Conservation (phyloP, 2,888 invertebrate genomes). For the Aproaerema taeniolella region DNA sequence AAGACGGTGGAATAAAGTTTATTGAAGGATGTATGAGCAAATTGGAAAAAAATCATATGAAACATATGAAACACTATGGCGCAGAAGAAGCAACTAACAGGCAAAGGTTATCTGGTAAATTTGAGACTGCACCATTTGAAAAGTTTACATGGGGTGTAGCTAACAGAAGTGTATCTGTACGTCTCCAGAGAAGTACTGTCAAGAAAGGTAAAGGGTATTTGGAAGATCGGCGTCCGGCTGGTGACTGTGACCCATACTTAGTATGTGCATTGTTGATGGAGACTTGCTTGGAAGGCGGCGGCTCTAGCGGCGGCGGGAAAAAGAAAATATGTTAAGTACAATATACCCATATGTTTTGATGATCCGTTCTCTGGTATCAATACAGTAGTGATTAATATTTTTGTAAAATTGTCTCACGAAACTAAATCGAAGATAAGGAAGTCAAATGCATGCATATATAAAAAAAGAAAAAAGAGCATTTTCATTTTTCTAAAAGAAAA, state of each 20-base stretch:
- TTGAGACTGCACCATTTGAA: constrained; percentile 96
- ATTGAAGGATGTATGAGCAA: constrained; percentile 95
- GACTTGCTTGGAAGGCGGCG: constrained; percentile 41
- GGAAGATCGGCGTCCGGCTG: constrained; percentile 94
- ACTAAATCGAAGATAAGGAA: too few relatives aligned
- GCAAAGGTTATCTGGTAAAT: constrained; percentile 93
- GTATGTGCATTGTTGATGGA: constrained; percentile 73
- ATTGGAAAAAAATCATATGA: constrained; percentile 90
- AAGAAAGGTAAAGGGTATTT: constrained; percentile 94
- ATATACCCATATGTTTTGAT: too few relatives aligned
- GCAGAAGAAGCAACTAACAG: constrained; percentile 94
- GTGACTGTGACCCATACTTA: constrained; percentile 92
- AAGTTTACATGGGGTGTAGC: constrained; percentile 94
- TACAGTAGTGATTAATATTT: too few relatives aligned
- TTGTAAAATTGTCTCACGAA: too few relatives aligned
- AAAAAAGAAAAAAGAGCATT: too few relatives aligned
- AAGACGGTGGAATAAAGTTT: constrained; percentile 82
- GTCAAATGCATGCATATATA: too few relatives aligned
- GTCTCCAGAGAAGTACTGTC: constrained; percentile 92
- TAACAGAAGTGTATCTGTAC: constrained; percentile 93
- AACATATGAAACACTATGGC: constrained; percentile 95
- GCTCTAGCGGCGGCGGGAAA: not conserved
- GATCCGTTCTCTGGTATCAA: too few relatives aligned
- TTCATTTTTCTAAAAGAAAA: too few relatives aligned
- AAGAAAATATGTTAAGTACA: too few relatives aligned